phyloP scores from a whole-genome alignment of 2,113 vertebrate genomes.

The Sialia sialis region DNA sequence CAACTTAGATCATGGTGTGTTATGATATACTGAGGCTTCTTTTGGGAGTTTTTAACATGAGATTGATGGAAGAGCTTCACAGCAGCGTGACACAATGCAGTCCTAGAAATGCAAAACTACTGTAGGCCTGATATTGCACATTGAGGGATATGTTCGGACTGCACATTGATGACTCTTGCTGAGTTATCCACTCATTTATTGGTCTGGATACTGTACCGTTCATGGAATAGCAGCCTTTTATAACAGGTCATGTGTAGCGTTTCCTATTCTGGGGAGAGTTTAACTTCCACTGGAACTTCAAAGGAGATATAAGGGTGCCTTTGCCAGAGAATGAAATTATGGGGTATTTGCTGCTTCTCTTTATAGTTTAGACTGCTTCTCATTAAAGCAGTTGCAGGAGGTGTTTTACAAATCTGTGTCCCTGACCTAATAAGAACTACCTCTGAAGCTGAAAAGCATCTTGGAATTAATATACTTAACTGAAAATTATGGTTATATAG shows the following conservation, averaged over 20 bases:
- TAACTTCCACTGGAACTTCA: background rate
- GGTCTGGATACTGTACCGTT: background rate
- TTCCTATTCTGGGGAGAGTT: background rate
- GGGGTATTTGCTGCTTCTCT: background rate
- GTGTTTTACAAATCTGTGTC: background rate
- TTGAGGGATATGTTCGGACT: background rate
- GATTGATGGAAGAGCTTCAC: background rate
- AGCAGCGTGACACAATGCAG: background rate
- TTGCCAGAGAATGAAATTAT: background rate
- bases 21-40: background rate
- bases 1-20: background rate
- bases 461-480: background rate
- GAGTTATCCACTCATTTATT: background rate
- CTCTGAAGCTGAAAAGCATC: background rate
- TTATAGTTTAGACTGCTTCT: background rate
- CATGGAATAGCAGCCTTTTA: background rate
- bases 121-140: accelerated
- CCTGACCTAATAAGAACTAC: background rate
- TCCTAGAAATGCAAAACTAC: background rate
- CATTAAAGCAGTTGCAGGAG: background rate
- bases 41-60: background rate
- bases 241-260: background rate
- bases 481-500: background rate
- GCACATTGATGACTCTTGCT: background rate
- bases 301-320: background rate